Conservation (phyloP, 2,113 vertebrate species). For the Oryctolagus cuniculus region DNA sequence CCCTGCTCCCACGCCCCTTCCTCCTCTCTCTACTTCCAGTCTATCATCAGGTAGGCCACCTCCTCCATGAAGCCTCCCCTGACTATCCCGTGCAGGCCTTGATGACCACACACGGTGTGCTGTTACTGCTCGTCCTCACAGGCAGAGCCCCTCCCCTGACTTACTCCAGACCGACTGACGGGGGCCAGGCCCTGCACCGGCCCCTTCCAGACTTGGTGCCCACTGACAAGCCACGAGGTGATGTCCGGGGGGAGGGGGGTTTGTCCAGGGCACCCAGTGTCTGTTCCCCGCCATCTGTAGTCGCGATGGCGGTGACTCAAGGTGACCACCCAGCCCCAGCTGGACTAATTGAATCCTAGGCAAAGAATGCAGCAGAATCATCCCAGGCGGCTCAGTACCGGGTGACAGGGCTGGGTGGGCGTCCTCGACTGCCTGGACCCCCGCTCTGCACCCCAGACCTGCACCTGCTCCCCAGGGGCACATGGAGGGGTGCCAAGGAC, state of each 20-base stretch:
- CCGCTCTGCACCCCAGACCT: not conserved
- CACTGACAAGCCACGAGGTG: not conserved
- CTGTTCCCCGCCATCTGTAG: not conserved
- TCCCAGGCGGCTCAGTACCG: not conserved
- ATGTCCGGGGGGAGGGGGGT: not conserved
- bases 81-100: not conserved
- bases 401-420: not conserved
- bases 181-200: not conserved
- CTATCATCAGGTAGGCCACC: not conserved
- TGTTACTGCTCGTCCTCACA: no score
- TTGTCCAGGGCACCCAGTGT: not conserved
- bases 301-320: not conserved
- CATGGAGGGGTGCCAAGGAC: no score
- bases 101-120: no score
- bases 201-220: not conserved
- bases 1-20: not conserved
- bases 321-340: not conserved
- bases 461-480: accelerated
- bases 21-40: not conserved
- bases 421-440: not conserved
- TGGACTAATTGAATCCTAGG: not conserved
- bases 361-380: not conserved
- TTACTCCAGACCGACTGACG: not conserved
- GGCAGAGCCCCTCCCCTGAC: not conserved
- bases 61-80: not conserved